Percentiles rank a stretch among this genome's conserved stretches.
Conservation (phyloP, 2,113 vertebrate genomes). For the Capreolus pygargus region DNA sequence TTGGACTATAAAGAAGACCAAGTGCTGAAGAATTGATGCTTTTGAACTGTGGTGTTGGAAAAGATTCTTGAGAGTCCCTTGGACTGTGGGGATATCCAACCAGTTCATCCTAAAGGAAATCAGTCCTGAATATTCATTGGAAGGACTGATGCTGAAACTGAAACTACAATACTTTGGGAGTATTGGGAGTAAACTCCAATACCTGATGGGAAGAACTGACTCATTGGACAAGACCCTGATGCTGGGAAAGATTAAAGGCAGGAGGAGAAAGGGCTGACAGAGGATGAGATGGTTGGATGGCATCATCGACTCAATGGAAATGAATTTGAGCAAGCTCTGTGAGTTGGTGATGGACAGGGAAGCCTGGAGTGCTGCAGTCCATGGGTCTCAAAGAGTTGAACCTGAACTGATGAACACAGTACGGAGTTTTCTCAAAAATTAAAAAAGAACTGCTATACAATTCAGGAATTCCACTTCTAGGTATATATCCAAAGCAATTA, state of each 20-base stretch:
- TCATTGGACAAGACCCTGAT: background rate
- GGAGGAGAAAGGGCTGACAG: background rate
- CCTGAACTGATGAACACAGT: background rate
- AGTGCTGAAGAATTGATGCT: accelerated
- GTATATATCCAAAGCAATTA: background rate
- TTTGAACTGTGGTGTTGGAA: background rate
- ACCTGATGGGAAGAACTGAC: background rate
- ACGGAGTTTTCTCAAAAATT: background rate
- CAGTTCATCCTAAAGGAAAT: background rate
- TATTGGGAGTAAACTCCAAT: background rate
- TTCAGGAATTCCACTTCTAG: background rate
- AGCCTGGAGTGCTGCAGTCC: background rate
- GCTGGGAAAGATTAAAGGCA: background rate
- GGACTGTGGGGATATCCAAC: accelerated
- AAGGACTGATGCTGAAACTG: background rate
- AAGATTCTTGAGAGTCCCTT: background rate
- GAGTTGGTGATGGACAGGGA: background rate
- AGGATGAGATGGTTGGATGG: background rate
- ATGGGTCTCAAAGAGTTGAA: background rate
- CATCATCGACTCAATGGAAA: background rate
- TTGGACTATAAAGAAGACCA: background rate
- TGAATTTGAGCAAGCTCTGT: background rate
- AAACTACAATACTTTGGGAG: background rate
- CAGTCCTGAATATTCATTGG: background rate
- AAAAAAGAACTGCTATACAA: background rate